Evolutionary conservation across 2,797 vertebrate genomes (phyloP), one percentile per base, ranked within the genome.

Genomic region (Anguilla anguilla): DNA sequence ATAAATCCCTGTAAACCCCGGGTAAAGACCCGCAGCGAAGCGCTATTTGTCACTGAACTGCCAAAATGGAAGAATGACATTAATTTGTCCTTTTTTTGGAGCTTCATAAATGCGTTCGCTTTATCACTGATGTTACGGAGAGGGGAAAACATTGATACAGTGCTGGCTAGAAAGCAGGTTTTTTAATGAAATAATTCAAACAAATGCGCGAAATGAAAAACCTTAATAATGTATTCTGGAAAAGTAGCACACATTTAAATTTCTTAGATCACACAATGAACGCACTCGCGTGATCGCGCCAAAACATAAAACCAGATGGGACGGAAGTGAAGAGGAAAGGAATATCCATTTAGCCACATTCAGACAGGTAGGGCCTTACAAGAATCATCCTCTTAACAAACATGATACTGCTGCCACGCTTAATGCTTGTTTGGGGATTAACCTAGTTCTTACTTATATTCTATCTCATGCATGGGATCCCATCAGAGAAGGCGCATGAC

Each of bases 401-500:
- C 79, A 82, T 74, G 69, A 46, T 46, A 39, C 35, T 43, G 74
- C 3, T 22, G 31, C 22, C 43, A 51, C 25, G 25, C 43, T 25
- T 51, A 82, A 82, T 49, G 79, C 79, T 25, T 51, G 43, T n/a
- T 82, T 49, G 79, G 22, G 22, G 79, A 82, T 82, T 82, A 82
- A 46, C 43, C 43, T 13, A 49, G 43, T 49, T 82, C 39, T 49
- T 46, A 22, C 3, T 19, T 3, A 28, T 4, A 35, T 35, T 31
- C 69, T n/a, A 31, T 31, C 67, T 7, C 28, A 31, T n/a, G 2
- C n/a, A 72, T 11, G 67, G 25, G 67, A 72, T 77, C 35, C 35
- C 22, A 77, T 1, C 19, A 49, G 19, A 3, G 6, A 19, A 82
- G n/a, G 43, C 28, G 0, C 19, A 51, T 49, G 19, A 31, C 19